These are phyloP conservation scores for Lutjanus campechanus DNA, from an alignment of 2,797 vertebrate species.

Conservation along the genomic window DNA sequence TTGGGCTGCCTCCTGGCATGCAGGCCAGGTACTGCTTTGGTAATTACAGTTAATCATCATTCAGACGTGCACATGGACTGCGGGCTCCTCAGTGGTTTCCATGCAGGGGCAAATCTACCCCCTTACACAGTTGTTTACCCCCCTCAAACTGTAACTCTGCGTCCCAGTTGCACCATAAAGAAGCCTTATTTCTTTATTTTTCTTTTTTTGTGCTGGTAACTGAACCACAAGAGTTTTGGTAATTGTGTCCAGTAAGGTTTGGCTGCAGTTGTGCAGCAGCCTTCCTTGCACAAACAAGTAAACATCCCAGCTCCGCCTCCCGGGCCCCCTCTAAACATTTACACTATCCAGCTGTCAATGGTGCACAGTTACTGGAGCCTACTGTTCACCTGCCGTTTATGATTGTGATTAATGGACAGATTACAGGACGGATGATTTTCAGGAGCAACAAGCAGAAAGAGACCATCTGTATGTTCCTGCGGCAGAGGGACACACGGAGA, in stretches of 20 bases:
- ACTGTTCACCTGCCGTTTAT: constrained; percentile 74
- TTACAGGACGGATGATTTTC: constrained; percentile 66
- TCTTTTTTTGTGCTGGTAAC: constrained; percentile 20
- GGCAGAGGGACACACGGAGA: constrained; percentile 21
- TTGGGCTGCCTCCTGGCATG: constrained; percentile 76
- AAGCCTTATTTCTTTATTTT: background rate
- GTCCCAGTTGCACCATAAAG: constrained; percentile 37
- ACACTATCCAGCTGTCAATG: constrained; percentile 68
- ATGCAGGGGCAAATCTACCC: constrained; percentile 23
- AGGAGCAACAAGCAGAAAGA: constrained; percentile 74
- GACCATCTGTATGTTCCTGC: constrained; percentile 69
- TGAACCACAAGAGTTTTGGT: constrained; percentile 20
- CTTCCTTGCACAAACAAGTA: constrained; percentile 50
- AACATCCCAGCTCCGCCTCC: constrained; percentile 27
- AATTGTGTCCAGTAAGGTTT: constrained; percentile 45
- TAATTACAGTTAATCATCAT: constrained; percentile 84
- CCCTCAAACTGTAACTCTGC: constrained; percentile 10
- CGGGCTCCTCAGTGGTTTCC: constrained; percentile 49
- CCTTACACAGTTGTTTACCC: constrained; percentile 42
- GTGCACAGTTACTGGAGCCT: constrained; percentile 51
- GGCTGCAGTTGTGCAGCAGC: constrained; percentile 31
- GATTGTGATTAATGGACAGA: constrained; percentile 76
- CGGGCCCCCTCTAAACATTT: constrained; percentile 30
- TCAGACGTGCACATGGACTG: constrained; percentile 69
- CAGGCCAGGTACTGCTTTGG: constrained; percentile 78